Evolutionary conservation across 2,113 vertebrate genomes (phyloP).

Genomic region (Peucedramus taeniatus): DNA sequence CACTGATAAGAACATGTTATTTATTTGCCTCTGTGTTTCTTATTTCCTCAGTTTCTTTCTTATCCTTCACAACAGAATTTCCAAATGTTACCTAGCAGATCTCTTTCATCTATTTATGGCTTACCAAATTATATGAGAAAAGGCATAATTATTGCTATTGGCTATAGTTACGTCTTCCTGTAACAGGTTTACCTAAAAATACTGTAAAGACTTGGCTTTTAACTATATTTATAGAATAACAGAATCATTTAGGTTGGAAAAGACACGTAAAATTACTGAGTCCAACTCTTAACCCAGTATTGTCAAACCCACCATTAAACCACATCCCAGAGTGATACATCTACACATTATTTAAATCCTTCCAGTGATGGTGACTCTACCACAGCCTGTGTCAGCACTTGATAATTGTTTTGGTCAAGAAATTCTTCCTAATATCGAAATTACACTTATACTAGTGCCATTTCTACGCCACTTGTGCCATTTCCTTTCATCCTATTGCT

Average conservation of each 20-base stretch:
- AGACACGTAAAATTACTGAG: fast-evolving
- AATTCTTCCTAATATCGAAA: not conserved
- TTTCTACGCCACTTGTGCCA: not conserved
- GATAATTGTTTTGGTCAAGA: not conserved
- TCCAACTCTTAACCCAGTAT: too few species aligned
- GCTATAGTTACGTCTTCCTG: not conserved
- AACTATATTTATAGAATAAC: not conserved
- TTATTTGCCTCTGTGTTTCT: not conserved
- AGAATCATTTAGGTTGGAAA: not conserved
- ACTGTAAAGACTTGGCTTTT: not conserved
- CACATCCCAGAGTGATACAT: not conserved
- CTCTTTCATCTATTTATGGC: not conserved
- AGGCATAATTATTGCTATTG: not conserved
- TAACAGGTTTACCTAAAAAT: not conserved
- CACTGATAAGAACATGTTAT: not conserved
- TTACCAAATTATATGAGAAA: not conserved
- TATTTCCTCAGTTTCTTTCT: not conserved
- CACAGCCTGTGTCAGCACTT: not conserved
- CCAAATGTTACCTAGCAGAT: not conserved
- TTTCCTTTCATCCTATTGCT: not conserved
- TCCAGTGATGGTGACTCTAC: not conserved
- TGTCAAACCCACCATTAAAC: not conserved
- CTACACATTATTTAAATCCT: not conserved
- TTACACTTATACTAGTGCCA: not conserved
- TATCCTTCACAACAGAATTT: not conserved